These are phyloP conservation scores for Norana najaformis DNA, from an alignment of 2,888 invertebrate species.

Conservation along the genomic window DNA sequence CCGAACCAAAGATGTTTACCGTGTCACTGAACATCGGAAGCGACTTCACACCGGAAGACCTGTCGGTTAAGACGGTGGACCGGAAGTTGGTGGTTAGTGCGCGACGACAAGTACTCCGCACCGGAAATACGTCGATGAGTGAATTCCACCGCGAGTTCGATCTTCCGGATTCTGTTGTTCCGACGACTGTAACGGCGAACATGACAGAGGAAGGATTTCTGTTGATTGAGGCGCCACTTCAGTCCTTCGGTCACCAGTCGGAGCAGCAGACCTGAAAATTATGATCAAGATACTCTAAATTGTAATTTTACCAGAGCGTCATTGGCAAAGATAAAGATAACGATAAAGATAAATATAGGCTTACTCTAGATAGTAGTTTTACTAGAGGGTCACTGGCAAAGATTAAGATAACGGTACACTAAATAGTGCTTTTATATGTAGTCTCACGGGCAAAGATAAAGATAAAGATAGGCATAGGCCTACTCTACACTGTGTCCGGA, in stretches of 20 bases:
- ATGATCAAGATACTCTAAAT: neutral
- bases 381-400: no score
- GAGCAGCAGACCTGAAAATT: neutral
- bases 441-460: no score
- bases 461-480: no score
- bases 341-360: no score
- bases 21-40: conserved; percentile 55
- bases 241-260: neutral
- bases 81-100: conserved; percentile 59
- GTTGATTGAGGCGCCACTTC: conserved; percentile 59
- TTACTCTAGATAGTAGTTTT: no score
- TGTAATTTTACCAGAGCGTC: neutral
- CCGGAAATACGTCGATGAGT: conserved; percentile 56
- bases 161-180: conserved; percentile 60
- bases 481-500: no score
- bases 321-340: no score
- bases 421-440: no score
- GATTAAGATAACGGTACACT: no score
- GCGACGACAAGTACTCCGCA: conserved; percentile 57
- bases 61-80: conserved; percentile 60
- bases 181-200: conserved; percentile 57
- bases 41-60: conserved; percentile 59
- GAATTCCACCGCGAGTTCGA: conserved; percentile 62
- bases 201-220: conserved; percentile 58
- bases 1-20: conserved; percentile 50